Evolutionary conservation across 2,113 vertebrate genomes (phyloP).

Genomic region (Engraulis encrasicolus): DNA sequence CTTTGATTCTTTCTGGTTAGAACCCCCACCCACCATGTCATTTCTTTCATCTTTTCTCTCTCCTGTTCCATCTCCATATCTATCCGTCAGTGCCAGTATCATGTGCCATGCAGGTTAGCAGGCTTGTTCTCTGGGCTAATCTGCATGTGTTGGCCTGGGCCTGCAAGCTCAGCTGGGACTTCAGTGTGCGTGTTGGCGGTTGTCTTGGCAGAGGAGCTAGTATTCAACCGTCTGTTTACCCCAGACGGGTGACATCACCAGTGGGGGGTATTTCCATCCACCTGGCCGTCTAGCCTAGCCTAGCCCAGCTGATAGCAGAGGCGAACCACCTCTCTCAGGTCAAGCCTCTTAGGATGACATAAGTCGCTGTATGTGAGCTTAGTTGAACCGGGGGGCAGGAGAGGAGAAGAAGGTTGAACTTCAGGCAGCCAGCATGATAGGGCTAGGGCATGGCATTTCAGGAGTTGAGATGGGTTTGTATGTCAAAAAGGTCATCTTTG

Average conservation of each 20-base stretch:
- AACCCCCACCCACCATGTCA: too few species aligned
- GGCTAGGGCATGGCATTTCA: too few species aligned
- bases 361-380: slow-evolving; percentile 48
- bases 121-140: slow-evolving; percentile 59
- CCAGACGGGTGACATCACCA: slow-evolving; percentile 24
- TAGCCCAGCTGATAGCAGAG: too few species aligned
- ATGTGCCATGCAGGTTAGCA: slow-evolving; percentile 39
- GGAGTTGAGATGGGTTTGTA: too few species aligned
- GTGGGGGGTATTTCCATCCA: background rate
- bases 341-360: slow-evolving; percentile 67
- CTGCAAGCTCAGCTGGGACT: slow-evolving; percentile 14
- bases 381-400: background rate
- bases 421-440: too few species aligned
- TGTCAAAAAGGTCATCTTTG: too few species aligned
- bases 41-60: too few species aligned
- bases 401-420: background rate
- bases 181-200: background rate
- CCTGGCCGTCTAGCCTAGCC: slow-evolving; percentile 40
- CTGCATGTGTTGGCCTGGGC: slow-evolving; percentile 43
- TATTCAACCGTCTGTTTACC: slow-evolving; percentile 55
- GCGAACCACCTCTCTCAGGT: slow-evolving; percentile 34
- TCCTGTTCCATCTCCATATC: too few species aligned
- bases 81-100: background rate
- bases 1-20: too few species aligned
- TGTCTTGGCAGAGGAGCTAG: slow-evolving; percentile 39